Evolutionary conservation across 2,113 vertebrate species (phyloP).

Genomic region (Copsychus sechellarum): DNA sequence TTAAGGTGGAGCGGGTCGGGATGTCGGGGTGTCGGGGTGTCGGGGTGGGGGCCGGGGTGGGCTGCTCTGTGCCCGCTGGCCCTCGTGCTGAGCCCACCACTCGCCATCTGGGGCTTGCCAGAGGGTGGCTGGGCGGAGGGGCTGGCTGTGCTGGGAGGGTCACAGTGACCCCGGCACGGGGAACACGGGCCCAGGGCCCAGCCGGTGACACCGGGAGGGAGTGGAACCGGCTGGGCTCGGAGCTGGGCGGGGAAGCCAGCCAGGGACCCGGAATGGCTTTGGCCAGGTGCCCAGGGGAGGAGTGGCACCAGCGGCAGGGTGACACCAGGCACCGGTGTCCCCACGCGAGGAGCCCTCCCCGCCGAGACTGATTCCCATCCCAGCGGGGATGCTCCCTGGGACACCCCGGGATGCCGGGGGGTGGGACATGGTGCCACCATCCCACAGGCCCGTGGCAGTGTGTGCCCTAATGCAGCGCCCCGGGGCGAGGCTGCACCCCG

Average conservation of each 20-base stretch:
- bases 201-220: accelerated
- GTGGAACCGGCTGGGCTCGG: accelerated
- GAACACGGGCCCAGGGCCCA: accelerated
- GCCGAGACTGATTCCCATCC: accelerated
- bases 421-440: background rate
- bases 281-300: background rate
- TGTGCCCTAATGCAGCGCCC: background rate
- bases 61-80: background rate
- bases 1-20: background rate
- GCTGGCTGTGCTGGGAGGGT: background rate
- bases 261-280: background rate
- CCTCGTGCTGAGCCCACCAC: background rate
- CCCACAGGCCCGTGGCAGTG: accelerated
- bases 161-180: accelerated
- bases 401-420: background rate
- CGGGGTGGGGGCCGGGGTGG: background rate
- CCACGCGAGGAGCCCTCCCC: background rate
- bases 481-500: accelerated
- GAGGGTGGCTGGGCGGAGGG: background rate
- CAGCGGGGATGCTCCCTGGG: background rate
- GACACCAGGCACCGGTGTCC: too few relatives aligned
- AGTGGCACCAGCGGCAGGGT: background rate
- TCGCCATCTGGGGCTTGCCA: background rate
- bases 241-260: background rate
- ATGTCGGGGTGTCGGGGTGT: background rate